Base-by-base conservation (phyloP, 1,140 invertebrate genomes). In the Octopus bimaculoides region DNA sequence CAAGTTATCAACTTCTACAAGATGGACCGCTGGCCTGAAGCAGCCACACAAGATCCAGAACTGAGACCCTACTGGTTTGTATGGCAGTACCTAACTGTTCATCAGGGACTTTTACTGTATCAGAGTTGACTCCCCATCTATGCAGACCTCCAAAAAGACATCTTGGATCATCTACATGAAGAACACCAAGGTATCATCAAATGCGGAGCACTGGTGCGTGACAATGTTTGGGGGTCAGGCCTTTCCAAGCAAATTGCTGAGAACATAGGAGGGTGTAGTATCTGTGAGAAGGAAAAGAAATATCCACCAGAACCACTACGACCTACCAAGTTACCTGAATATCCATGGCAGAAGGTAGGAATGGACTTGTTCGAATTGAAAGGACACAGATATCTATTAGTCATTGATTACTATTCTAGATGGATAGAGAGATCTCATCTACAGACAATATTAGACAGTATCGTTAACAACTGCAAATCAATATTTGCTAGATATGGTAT, bases 401-500 rank as follows among this genome's bases (percentile, higher is more conserved):
- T 61, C 5, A 78, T 82, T 6, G 84, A 84, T 77, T 83, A 82
- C 74, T 84, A 78, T 77, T 85, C 82, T 1, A 83, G 78, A 69
- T 81, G 66, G 53, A 75, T 78, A 10, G n/a, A n/a, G n/a, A 77
- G 82, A n/a, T 61, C 69, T 53, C 53, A 55, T 6, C 69, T 83
- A 17, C 20, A 17, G 26, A 66, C 26, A 71, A 82, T 61, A 20
- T 54, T 77, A 71, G 53, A 53, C 12, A 53, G 17, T 26, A 52
- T 80, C 20, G 77, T 83, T 12, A 78, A 20, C 5, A 52, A 81
- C 9, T 78, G 80, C 66, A 84, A 84, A 54, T 80, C 71, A 6
- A 75, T 84, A n/a, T 83, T 84, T 79, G 81, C 83, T 75, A 79
- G 78, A 52, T 77, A 84, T 78, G 83, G 83, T 8, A 84, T 86